These are phyloP conservation scores for Enteromius anoplus DNA, from an alignment of 2,797 vertebrate species.

Conservation along the genomic window DNA sequence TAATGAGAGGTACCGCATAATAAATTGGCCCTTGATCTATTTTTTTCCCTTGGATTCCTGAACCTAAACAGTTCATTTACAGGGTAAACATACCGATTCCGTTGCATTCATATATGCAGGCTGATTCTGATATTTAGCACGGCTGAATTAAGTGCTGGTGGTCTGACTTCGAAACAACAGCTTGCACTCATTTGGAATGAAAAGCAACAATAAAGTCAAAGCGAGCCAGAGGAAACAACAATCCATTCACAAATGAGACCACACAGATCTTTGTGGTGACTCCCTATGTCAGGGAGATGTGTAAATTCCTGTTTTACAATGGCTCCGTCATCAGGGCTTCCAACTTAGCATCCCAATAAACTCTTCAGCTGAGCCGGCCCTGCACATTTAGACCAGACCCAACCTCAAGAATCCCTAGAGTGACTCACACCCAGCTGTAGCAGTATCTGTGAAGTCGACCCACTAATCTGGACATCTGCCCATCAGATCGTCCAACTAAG, in stretches of 20 bases:
- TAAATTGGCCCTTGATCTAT: slow-evolving; percentile 67
- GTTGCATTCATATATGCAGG: not conserved
- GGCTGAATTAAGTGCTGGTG: slow-evolving; percentile 39
- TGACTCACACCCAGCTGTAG: slow-evolving; percentile 54
- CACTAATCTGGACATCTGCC: slow-evolving; percentile 43
- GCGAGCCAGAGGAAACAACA: slow-evolving; percentile 41
- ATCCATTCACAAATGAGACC: slow-evolving; percentile 46
- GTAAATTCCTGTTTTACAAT: slow-evolving; percentile 30
- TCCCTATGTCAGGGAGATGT: slow-evolving; percentile 44
- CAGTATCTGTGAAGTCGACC: not conserved
- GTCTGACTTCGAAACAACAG: slow-evolving; percentile 34
- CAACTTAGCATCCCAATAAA: slow-evolving; percentile 44
- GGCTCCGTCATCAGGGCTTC: slow-evolving; percentile 15
- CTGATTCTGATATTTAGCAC: slow-evolving; percentile 21
- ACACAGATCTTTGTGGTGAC: slow-evolving; percentile 46
- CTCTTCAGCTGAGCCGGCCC: slow-evolving; percentile 29
- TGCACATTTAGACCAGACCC: slow-evolving; percentile 27
- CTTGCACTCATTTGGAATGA: slow-evolving; percentile 36
- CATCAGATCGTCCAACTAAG: slow-evolving; percentile 27
- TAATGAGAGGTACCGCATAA: slow-evolving; percentile 68
- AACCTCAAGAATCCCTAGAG: slow-evolving; percentile 30
- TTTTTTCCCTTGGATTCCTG: slow-evolving; percentile 49
- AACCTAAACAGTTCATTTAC: slow-evolving; percentile 44
- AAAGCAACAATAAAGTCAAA: slow-evolving; percentile 43
- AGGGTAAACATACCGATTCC: slow-evolving; percentile 50